phyloP scores from a whole-genome alignment of 64 coral and sea anemone species.

The Pocillopora verrucosa region DNA sequence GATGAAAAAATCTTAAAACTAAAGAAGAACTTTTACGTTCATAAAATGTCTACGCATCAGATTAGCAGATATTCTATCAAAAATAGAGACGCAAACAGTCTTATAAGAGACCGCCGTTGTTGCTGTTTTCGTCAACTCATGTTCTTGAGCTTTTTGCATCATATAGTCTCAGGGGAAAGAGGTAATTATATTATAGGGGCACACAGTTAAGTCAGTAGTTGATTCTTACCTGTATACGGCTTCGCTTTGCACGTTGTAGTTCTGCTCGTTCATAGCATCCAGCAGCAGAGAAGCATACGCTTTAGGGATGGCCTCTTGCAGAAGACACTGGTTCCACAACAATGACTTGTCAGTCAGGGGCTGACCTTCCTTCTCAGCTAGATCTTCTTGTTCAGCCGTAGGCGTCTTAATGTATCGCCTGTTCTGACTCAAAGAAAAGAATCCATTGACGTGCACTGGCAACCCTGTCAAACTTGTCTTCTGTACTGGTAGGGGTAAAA shows the following conservation, averaged over 20 bases:
- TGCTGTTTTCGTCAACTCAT: no score
- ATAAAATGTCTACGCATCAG: no score
- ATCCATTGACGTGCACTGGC: slow-evolving; percentile 92
- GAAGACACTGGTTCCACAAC: slow-evolving; percentile 74
- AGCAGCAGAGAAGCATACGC: slow-evolving; percentile 64
- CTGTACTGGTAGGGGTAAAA: slow-evolving; percentile 85
- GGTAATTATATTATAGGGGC: no score
- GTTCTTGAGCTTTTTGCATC: no score
- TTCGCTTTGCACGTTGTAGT: neutral
- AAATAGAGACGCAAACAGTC: no score
- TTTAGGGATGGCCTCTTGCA: slow-evolving; percentile 67
- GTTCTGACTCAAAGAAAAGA: slow-evolving; percentile 90
- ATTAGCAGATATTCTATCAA: no score
- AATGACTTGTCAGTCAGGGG: slow-evolving; percentile 74
- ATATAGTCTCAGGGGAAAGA: no score
- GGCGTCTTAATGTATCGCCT: slow-evolving; percentile 85
- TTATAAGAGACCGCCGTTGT: no score
- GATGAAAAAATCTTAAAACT: neutral
- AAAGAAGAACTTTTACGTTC: neutral
- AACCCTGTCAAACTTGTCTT: slow-evolving; percentile 79
- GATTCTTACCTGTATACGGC: slow-evolving; percentile 18
- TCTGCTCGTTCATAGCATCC: slow-evolving; percentile 1
- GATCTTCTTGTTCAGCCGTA: slow-evolving; percentile 75
- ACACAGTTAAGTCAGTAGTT: no score
- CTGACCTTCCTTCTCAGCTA: slow-evolving; percentile 4